Evolutionary conservation across 2,797 vertebrate species (phyloP), one percentile per base, ranked within the genome.

Genomic region (Spinus pinus): DNA sequence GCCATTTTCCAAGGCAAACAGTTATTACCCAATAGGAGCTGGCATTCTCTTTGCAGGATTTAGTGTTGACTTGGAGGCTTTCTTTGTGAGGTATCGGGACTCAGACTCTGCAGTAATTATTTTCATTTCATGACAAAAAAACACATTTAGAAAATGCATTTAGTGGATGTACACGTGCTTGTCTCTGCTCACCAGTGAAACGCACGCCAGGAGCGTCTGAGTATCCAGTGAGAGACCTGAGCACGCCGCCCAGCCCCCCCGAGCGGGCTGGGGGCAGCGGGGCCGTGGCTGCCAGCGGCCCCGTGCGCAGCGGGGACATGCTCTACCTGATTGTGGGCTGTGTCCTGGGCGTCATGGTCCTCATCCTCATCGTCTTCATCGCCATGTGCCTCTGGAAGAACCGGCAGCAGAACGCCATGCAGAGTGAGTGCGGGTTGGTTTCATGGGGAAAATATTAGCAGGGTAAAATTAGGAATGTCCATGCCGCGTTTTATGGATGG

Each of bases 371-470:
- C 80, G 98, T 97, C 19, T 99, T 99, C 93, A 99, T 99, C 9
- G 98, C 98, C 86, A 99, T 99, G 98, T 99, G 99, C 90, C 98
- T 99, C n/a, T 99, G 99, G 98, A 98, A 98, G 97, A 99, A 98
- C 94, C 98, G 99, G 1, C 99, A 99, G 96, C 99, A 99, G 96
- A 98, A 92, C 61, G 96, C 98, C 96, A 97, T 99, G 97, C 98
- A 99, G 94, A 99, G 99, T 99, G 97, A 98, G 99, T 98, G 25
- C 7, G 25, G 28, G 3, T 21, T 33, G 37, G 22, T 62, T 53
- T 31, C 37, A 0, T 0, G 24, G 28, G 9, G 23, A 31, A 60
- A 78, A 24, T 53, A 21, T 25, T 44, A 28, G 66, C 51, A 2
- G 75, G 13, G 72, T 49, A 15, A 86, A 56, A 64, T 41, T 3